These are phyloP conservation scores for Caenorhabditis sp. DNA, from an alignment of 2,888 invertebrate species.

Conservation along the genomic window DNA sequence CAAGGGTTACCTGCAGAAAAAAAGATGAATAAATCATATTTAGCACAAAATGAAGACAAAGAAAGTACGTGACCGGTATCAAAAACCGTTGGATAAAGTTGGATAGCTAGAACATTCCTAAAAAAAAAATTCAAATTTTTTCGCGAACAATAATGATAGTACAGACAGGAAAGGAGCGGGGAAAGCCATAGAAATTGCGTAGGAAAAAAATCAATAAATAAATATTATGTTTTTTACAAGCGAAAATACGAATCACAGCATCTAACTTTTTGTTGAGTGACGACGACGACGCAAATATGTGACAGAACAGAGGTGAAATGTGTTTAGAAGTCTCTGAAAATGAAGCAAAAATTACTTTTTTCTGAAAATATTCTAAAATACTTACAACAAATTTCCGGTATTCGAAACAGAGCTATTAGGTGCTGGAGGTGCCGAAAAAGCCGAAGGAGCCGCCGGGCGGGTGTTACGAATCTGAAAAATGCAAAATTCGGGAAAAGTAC, in stretches of 20 bases:
- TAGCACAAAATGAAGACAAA: neutral
- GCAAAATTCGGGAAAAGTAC: neutral
- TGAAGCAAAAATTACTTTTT: neutral
- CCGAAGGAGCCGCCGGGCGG: neutral
- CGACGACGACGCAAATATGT: neutral
- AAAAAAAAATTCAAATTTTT: neutral
- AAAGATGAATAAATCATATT: neutral
- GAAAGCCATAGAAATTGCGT: neutral
- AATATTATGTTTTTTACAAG: too few relatives aligned
- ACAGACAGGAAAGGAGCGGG: neutral
- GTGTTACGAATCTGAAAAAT: slow-evolving; percentile 1
- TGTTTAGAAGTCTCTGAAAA: neutral
- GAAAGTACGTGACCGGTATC: neutral
- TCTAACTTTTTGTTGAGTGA: neutral
- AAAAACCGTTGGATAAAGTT: neutral
- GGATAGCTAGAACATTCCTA: neutral
- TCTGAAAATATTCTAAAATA: neutral
- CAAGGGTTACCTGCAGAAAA: neutral
- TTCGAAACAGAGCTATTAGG: neutral
- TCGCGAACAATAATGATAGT: too few relatives aligned
- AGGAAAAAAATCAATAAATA: slow-evolving; percentile 1
- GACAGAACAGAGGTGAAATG: too few relatives aligned
- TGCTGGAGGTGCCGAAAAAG: neutral
- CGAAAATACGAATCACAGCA: slow-evolving; percentile 34
- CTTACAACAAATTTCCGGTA: slow-evolving; percentile 4